A percentile compares a stretch with the other conserved stretches of the same genome.
These are phyloP conservation scores for Troglohyphantes excavatus DNA, from an alignment of 2,888 invertebrate species.

Conservation along the genomic window DNA sequence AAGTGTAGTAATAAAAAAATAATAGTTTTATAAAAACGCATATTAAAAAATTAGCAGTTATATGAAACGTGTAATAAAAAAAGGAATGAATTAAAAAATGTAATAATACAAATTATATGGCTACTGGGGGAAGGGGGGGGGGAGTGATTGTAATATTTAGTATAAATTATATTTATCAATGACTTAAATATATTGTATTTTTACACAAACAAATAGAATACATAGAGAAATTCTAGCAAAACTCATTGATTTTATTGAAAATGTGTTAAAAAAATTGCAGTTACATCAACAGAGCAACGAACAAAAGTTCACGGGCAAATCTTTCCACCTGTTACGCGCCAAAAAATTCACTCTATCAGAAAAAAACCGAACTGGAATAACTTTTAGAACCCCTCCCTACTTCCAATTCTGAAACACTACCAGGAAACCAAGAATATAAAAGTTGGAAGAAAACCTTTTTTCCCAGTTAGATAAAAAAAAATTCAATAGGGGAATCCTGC, in stretches of 20 bases:
- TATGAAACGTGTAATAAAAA: too few relatives aligned
- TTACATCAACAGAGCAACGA: not conserved
- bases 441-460: constrained; percentile 22
- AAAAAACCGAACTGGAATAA: not conserved
- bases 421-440: constrained; percentile 45
- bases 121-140: too few relatives aligned
- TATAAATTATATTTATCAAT: too few relatives aligned
- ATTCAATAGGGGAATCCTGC: not conserved
- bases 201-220: not conserved
- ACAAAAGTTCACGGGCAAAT: constrained; percentile 52
- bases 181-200: too few relatives aligned
- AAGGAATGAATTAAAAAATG: too few relatives aligned
- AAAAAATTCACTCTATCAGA: not conserved
- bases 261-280: not conserved
- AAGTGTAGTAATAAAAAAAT: too few relatives aligned
- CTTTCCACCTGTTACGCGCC: constrained; percentile 62
- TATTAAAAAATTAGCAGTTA: too few relatives aligned
- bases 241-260: not conserved
- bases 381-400: not conserved
- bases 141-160: too few relatives aligned
- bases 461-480: constrained; percentile 22
- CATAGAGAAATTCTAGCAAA: not conserved
- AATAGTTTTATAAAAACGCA: too few relatives aligned
- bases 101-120: too few relatives aligned
- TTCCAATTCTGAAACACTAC: constrained; percentile 39